Base-by-base conservation (phyloP, 2,888 invertebrate species). In the Rutpela maculata region DNA sequence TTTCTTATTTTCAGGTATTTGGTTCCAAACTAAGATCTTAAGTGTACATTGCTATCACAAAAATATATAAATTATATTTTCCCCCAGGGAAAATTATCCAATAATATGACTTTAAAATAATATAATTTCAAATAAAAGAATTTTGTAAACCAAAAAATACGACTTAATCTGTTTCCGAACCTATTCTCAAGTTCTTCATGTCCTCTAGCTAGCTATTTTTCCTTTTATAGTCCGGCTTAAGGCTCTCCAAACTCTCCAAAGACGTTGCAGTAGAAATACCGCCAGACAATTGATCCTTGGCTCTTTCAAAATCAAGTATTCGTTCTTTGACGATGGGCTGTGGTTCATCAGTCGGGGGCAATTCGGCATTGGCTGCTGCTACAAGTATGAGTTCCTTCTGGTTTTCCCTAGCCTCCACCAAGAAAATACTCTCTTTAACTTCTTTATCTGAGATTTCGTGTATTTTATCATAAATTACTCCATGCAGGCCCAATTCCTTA, bases 401-500 rank as follows among this genome's bases (percentile, higher is more conserved):
- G 77, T 93, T 94, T 86, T 95, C 95, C 82, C 95, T 93, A 31
- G 95, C 95, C 89, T 95, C 95, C 83, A 96, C 90, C 87, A 95
- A 90, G 89, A 96, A 97, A 86, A 97, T 95, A 88, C 95, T 96
- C 90, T 96, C 96, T 90, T 95, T 95, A 0, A 94, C 92, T 89
- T 94, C 93, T 86, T 95, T 95, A 55, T 92, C 92, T 55, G 92
- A 93, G 86, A 93, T 93, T 84, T 95, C 93, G 85, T 97, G 96
- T 84, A 97, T 94, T 90, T 98, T 97, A 90, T 99, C 99, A 88
- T 98, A 99, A 87, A 99, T 99, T 75, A 99, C 96, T 62, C 97
- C 99, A 88, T 99, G 97, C 50, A 99, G 92, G 1, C 98, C 98
- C 85, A 98, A 92, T 80, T 95, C 93, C 89, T 98, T 98, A 43